These are phyloP conservation scores for Petaurus breviceps DNA, from an alignment of 2,113 vertebrate species.

Conservation along the genomic window DNA sequence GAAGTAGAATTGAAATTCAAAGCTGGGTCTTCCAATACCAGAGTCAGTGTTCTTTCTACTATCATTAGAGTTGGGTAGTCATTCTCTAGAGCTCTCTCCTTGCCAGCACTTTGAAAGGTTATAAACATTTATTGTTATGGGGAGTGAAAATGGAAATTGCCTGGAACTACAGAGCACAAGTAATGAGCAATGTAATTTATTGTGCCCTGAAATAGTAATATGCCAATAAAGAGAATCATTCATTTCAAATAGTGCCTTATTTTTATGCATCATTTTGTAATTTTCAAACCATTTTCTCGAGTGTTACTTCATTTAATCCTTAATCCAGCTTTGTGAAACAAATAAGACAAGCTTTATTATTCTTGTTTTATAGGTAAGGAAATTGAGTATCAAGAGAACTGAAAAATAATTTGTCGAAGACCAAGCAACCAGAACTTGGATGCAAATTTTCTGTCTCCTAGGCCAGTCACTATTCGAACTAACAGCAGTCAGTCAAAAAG, in stretches of 20 bases:
- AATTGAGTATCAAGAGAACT: not conserved
- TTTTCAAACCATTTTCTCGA: not conserved
- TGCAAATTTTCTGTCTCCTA: not conserved
- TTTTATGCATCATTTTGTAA: not conserved
- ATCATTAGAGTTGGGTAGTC: not conserved
- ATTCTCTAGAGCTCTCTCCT: not conserved
- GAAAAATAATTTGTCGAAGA: not conserved
- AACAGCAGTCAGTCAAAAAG: not conserved
- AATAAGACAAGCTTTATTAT: not conserved
- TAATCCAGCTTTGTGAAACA: not conserved
- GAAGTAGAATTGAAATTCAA: not conserved
- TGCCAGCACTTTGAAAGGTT: not conserved
- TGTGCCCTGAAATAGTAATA: not conserved
- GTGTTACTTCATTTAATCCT: not conserved
- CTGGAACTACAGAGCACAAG: not conserved
- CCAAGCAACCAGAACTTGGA: not conserved
- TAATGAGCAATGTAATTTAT: not conserved
- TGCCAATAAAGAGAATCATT: not conserved
- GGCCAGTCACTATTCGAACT: too few species aligned
- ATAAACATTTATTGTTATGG: not conserved
- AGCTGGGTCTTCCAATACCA: not conserved
- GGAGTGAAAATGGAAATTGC: not conserved
- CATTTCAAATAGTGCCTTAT: not conserved
- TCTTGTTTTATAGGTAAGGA: not conserved
- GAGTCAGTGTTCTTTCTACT: not conserved